Evolutionary conservation across 2,797 vertebrate species (phyloP), one percentile per base, ranked within the genome.

Genomic region (Decapterus maruadsi): DNA sequence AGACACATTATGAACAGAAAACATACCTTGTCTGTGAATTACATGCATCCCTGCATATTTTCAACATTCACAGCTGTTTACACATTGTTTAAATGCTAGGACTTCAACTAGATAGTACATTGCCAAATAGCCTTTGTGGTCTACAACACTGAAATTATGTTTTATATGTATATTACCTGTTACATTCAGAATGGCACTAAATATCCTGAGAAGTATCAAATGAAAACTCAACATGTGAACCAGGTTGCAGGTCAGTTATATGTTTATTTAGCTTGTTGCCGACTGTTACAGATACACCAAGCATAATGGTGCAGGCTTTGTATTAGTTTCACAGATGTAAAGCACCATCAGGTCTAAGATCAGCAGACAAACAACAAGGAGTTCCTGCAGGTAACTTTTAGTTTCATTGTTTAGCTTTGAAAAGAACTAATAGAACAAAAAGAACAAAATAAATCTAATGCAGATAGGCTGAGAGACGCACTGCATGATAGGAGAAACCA

Each of bases 241-340:
- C 61, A 13, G 68, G 73, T 72, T 89, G 77, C 84, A 92, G 85
- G 83, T 94, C 78, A 89, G 90, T 94, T 91, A 72, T 78, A 84
- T 83, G 72, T 93, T 95, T 95, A 95, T 95, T 96, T 81, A 92
- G 90, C 89, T 90, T 88, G 85, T 93, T 86, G 85, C 84, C 76
- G 59, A 87, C 84, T 86, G 86, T 89, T 89, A 94, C 89, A 94
- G 82, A 82, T 83, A 84, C 83, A 90, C 77, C 57, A 64, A 81
- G 69, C 64, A 17, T 75, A 54, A 88, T 83, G 91, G 85, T 82
- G 89, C 85, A 75, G 60, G 75, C 84, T 87, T 89, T 43, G 64
- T 86, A 71, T 84, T 78, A 75, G 77, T 87, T 89, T 90, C 85
- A 90, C 75, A 74, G 70, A 86, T 82, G 76, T 84, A 84, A 89